Conservation (phyloP, 2,888 invertebrate species). For the Dorcus hopei region DNA sequence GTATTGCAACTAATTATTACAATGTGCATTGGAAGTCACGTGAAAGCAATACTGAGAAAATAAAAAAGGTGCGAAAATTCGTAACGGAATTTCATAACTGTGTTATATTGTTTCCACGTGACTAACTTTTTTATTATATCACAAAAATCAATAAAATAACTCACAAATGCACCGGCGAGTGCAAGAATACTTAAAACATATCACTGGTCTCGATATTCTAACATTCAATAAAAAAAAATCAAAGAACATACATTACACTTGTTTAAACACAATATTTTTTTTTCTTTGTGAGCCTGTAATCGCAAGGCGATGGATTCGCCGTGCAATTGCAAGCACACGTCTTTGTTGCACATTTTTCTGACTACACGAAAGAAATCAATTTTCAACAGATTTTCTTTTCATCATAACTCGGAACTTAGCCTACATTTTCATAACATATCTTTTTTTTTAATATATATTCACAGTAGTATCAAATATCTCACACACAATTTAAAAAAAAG, state of each 20-base stretch:
- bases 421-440: constrained; percentile 15
- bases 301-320: neutral
- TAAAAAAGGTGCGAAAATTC: constrained; percentile 14
- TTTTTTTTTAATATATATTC: constrained; percentile 25
- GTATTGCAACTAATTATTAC: constrained; percentile 43
- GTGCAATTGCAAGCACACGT: constrained; percentile 5
- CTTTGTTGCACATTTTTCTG: constrained; percentile 13
- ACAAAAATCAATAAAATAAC: constrained; percentile 42
- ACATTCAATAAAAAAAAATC: constrained; percentile 18
- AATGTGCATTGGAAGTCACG: constrained; percentile 45
- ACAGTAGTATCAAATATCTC: constrained; percentile 36
- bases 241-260: constrained; percentile 1
- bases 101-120: constrained; percentile 15
- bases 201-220: constrained; percentile 41
- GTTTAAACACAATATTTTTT: constrained; percentile 3
- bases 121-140: constrained; percentile 36
- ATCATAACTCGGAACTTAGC: constrained; percentile 13
- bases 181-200: constrained; percentile 49
- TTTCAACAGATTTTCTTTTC: constrained; percentile 21
- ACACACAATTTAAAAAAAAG: constrained; percentile 46
- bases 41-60: constrained; percentile 34
- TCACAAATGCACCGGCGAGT: constrained; percentile 39
- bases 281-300: constrained; percentile 1
- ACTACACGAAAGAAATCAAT: constrained; percentile 10
- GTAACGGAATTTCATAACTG: constrained; percentile 9